Evolutionary conservation across 2,797 vertebrate genomes (phyloP).

Genomic region (Buphagus erythrorhynchus): DNA sequence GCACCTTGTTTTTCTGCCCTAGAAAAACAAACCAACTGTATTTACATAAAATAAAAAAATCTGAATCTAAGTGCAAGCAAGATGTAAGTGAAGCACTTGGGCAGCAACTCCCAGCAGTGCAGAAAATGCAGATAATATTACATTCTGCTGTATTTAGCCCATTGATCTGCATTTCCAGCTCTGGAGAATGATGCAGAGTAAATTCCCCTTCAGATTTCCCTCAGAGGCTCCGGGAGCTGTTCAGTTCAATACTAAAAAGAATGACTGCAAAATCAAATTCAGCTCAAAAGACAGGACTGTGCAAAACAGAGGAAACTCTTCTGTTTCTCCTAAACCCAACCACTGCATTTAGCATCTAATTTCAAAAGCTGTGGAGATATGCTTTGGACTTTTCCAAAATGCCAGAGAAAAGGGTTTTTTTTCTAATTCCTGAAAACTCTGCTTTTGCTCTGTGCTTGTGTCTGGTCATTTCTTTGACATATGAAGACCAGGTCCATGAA

Average conservation of each 20-base stretch:
- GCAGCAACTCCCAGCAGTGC: not conserved
- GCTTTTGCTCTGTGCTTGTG: not conserved
- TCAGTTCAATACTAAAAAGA: not conserved
- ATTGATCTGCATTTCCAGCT: not conserved
- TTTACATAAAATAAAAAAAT: not conserved
- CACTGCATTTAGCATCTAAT: not conserved
- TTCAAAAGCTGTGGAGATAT: not conserved
- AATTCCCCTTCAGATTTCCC: not conserved
- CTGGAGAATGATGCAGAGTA: not conserved
- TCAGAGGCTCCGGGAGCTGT: not conserved
- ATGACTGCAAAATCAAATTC: not conserved
- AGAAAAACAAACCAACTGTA: not conserved
- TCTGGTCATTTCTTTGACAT: not conserved
- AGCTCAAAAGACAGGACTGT: not conserved
- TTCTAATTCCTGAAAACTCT: not conserved
- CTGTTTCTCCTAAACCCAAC: not conserved
- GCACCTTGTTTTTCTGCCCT: not conserved
- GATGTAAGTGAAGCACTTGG: not conserved
- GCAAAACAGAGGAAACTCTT: not conserved
- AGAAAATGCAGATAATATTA: not conserved
- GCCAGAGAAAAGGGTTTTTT: not conserved
- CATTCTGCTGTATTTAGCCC: not conserved
- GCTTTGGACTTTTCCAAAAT: not conserved
- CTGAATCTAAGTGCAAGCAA: not conserved
- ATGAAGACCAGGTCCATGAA: not conserved